Percentiles rank a stretch among this genome's conserved stretches.
phyloP scores from a whole-genome alignment of 2,113 vertebrate species.

The Prolemur simus region DNA sequence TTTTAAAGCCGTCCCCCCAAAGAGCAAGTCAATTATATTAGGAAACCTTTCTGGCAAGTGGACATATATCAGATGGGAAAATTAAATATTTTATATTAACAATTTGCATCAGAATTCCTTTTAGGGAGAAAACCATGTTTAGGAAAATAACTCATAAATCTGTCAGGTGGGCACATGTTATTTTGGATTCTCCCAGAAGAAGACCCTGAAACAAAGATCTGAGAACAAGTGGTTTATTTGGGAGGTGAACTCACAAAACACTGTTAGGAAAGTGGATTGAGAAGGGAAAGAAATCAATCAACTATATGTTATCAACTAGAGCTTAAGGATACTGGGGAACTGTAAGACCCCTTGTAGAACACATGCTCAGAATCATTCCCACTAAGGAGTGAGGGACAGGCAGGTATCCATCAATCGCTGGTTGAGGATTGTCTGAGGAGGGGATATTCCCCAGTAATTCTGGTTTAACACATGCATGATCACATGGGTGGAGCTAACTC shows the following conservation, averaged over 20 bases:
- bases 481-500: neutral
- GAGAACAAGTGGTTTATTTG: neutral
- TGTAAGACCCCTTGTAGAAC: neutral
- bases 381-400: neutral
- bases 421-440: neutral
- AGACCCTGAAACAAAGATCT: neutral
- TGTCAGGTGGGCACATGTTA: neutral
- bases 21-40: neutral
- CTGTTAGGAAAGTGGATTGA: neutral
- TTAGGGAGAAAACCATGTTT: neutral
- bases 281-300: neutral
- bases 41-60: neutral
- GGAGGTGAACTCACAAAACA: neutral
- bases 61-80: neutral
- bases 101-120: neutral
- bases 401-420: too few relatives aligned
- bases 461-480: neutral
- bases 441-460: neutral
- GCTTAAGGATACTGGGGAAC: neutral
- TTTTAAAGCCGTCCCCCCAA: neutral
- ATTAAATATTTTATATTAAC: neutral
- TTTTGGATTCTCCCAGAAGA: neutral
- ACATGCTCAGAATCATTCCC: neutral
- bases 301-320: fast-evolving
- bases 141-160: neutral